phyloP scores from a whole-genome alignment of 1,140 invertebrate genomes.

The Nebria ingens region DNA sequence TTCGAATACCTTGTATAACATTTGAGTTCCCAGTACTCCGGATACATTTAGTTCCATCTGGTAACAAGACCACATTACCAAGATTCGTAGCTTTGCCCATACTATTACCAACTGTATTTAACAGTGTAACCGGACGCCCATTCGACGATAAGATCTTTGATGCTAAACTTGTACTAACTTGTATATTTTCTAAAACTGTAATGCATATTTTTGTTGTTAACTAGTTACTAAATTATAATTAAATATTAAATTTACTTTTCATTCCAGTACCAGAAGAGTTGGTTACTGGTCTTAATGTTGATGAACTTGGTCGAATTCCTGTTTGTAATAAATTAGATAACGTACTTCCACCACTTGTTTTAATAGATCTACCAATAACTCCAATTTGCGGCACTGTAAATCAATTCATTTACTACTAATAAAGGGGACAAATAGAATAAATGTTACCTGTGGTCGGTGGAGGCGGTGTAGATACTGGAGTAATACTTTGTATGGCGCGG shows the following conservation, averaged over 20 bases:
- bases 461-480: conserved; percentile 10
- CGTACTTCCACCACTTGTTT: conserved; percentile 10
- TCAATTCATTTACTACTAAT: neutral
- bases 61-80: conserved; percentile 24
- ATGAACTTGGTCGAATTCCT: conserved; percentile 18
- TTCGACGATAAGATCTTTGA: conserved; percentile 23
- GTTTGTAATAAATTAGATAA: conserved; percentile 23
- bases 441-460: neutral
- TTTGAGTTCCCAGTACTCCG: neutral
- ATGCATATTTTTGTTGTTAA: too few species aligned
- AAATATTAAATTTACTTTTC: conserved; percentile 27
- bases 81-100: neutral
- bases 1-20: neutral
- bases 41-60: conserved; percentile 23
- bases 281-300: conserved; percentile 15
- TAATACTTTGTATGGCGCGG: conserved; percentile 29
- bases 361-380: neutral
- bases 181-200: conserved; percentile 28
- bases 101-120: conserved; percentile 18
- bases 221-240: too few species aligned
- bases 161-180: conserved; percentile 18
- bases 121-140: conserved; percentile 24
- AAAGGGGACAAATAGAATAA: neutral
- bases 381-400: neutral
- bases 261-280: conserved; percentile 18